Percentiles rank a stretch among this genome's conserved stretches.
phyloP scores from a whole-genome alignment of 2,797 vertebrate species.

The Phaenicophaeus curvirostris region DNA sequence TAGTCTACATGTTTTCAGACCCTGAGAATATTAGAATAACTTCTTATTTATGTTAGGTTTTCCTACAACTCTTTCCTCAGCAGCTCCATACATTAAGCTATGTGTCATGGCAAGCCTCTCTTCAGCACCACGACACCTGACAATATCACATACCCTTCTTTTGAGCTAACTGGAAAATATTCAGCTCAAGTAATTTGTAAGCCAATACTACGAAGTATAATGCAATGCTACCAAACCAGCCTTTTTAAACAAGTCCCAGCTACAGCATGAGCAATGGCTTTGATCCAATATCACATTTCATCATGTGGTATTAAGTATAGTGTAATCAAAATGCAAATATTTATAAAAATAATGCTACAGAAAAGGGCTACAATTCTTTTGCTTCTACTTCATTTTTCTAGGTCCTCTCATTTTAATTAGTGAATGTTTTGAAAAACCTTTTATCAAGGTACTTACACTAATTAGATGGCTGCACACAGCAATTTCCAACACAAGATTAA shows the following conservation, averaged over 20 bases:
- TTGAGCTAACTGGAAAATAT: not conserved
- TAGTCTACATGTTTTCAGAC: not conserved
- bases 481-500: conserved; percentile 23
- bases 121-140: not conserved
- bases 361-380: not conserved
- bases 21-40: not conserved
- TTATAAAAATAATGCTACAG: conserved; percentile 63
- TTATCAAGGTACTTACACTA: conserved; percentile 48
- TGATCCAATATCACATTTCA: conserved; percentile 54
- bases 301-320: conserved; percentile 60
- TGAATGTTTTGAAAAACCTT: conserved; percentile 67
- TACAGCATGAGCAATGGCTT: conserved; percentile 31
- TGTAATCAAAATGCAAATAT: conserved; percentile 72
- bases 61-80: not conserved
- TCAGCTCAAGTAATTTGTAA: not conserved
- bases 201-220: not conserved
- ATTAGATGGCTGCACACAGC: conserved; percentile 28
- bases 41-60: not conserved
- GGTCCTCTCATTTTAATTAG: conserved; percentile 53
- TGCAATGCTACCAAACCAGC: not conserved
- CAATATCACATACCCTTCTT: not conserved
- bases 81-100: not conserved
- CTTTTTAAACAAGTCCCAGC: conserved; percentile 39
- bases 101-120: not conserved
- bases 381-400: conserved; percentile 61